Evolutionary conservation across 2,113 vertebrate species (phyloP).

Genomic region (Cheilinus undulatus): DNA sequence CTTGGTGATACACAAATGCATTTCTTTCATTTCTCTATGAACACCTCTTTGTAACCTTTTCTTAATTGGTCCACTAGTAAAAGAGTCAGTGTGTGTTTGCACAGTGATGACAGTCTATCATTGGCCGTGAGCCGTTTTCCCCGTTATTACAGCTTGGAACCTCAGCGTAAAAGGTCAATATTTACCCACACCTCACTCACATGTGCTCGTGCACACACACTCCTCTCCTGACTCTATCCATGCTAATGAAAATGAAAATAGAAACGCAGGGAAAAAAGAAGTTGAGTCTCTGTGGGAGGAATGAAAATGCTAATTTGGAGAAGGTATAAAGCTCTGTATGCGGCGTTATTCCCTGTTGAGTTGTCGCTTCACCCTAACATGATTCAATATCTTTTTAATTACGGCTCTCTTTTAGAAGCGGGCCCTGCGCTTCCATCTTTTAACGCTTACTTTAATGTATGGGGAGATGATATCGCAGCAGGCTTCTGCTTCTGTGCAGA

Average conservation of each 20-base stretch:
- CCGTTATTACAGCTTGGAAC: slow-evolving; percentile 63
- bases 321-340: slow-evolving; percentile 18
- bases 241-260: slow-evolving; percentile 49
- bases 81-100: slow-evolving; percentile 58
- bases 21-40: slow-evolving; percentile 42
- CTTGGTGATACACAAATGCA: slow-evolving; percentile 26
- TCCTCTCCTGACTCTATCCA: neutral
- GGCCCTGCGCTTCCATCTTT: slow-evolving; percentile 20
- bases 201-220: slow-evolving; percentile 9
- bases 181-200: slow-evolving; percentile 47
- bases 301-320: slow-evolving; percentile 50
- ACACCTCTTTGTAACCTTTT: slow-evolving; percentile 57
- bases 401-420: slow-evolving; percentile 30
- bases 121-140: slow-evolving; percentile 65
- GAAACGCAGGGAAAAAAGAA: slow-evolving; percentile 32
- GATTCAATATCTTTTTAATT: slow-evolving; percentile 69
- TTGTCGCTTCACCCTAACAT: slow-evolving; percentile 23
- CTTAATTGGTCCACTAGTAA: slow-evolving; percentile 60
- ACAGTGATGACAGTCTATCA: slow-evolving; percentile 68
- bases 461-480: slow-evolving; percentile 51
- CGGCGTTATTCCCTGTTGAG: slow-evolving; percentile 3
- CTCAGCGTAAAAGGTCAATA: slow-evolving; percentile 65
- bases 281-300: slow-evolving; percentile 11
- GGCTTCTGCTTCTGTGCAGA: slow-evolving; percentile 12
- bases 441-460: slow-evolving; percentile 39